Conservation (phyloP, 2,797 vertebrate genomes). For the Austrolebias charrua region DNA sequence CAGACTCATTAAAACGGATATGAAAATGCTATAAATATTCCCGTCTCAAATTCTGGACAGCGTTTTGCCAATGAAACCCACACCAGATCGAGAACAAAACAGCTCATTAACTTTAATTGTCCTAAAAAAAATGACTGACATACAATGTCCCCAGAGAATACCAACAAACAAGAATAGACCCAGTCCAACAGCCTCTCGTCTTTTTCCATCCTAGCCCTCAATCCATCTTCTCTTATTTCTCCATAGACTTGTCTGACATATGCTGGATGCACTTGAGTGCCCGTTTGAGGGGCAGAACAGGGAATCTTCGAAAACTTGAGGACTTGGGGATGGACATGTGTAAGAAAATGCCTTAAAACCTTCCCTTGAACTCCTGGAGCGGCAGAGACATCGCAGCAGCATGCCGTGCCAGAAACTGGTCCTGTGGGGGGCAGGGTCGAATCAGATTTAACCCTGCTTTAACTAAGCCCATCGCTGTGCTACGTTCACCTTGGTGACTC, state of each 20-base stretch:
- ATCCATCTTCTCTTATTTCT: slow-evolving; percentile 28
- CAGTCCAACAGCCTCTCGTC: slow-evolving; percentile 23
- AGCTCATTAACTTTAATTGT: slow-evolving; percentile 72
- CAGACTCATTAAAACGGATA: not conserved
- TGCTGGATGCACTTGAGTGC: slow-evolving; percentile 73
- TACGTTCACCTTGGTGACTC: slow-evolving; percentile 54
- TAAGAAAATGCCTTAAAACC: slow-evolving; percentile 19
- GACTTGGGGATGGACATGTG: slow-evolving; percentile 32
- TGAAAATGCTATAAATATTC: not conserved
- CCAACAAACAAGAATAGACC: slow-evolving; percentile 60
- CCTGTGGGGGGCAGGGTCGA: slow-evolving; percentile 41
- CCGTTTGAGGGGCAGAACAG: slow-evolving; percentile 64
- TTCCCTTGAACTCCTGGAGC: slow-evolving; percentile 25
- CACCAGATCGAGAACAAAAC: slow-evolving; percentile 31
- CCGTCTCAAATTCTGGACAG: slow-evolving; percentile 24
- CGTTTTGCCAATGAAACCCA: slow-evolving; percentile 23
- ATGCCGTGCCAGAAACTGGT: slow-evolving; percentile 35
- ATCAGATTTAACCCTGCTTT: slow-evolving; percentile 73
- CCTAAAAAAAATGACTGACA: slow-evolving; percentile 68
- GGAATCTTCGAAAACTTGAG: slow-evolving; percentile 43
- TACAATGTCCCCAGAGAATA: slow-evolving; percentile 58
- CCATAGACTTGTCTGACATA: slow-evolving; percentile 70
- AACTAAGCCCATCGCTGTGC: slow-evolving; percentile 66
- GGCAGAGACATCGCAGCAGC: not conserved
- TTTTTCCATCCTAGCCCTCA: slow-evolving; percentile 12